Evolutionary conservation across 2,888 invertebrate species (phyloP).

Genomic region (Drosophila emarginata): DNA sequence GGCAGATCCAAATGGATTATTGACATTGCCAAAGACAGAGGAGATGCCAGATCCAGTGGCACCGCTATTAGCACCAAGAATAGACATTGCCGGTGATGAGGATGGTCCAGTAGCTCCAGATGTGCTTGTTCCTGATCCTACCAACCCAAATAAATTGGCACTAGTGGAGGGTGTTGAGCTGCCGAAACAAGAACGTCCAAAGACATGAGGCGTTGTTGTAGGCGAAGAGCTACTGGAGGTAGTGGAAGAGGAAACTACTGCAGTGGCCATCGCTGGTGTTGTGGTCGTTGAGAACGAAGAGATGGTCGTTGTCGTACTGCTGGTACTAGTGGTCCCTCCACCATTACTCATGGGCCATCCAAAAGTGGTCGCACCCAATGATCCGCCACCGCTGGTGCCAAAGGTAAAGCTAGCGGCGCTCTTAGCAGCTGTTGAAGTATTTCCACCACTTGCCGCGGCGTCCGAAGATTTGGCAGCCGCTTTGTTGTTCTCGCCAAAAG

Average conservation of each 20-base stretch:
- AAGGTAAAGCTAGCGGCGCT: neutral
- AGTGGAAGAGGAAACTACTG: constrained; percentile 19
- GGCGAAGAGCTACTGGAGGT: constrained; percentile 5
- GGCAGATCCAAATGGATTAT: constrained; percentile 35
- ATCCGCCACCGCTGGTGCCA: neutral
- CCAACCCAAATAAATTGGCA: constrained; percentile 29
- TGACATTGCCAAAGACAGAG: constrained; percentile 44
- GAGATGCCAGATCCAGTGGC: neutral
- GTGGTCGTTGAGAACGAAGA: constrained; percentile 7
- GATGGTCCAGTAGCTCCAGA: constrained; percentile 17
- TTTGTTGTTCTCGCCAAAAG: constrained; percentile 9
- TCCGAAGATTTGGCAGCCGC: neutral
- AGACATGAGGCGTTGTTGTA: constrained; percentile 4
- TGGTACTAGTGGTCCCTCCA: constrained; percentile 5
- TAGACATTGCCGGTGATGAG: neutral
- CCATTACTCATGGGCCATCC: constrained; percentile 27
- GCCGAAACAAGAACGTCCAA: constrained; percentile 26
- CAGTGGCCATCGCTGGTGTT: neutral
- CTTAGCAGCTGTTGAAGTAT: neutral
- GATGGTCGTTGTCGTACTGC: neutral
- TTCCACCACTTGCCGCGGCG: neutral
- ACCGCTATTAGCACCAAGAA: constrained; percentile 14
- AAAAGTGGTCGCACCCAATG: constrained; percentile 14
- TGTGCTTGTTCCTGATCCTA: constrained; percentile 17
- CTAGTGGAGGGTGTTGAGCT: constrained; percentile 17